A percentile compares a stretch with the other conserved stretches of the same genome.
Conservation (phyloP, 2,797 vertebrate genomes). For the Lithobates pipiens region DNA sequence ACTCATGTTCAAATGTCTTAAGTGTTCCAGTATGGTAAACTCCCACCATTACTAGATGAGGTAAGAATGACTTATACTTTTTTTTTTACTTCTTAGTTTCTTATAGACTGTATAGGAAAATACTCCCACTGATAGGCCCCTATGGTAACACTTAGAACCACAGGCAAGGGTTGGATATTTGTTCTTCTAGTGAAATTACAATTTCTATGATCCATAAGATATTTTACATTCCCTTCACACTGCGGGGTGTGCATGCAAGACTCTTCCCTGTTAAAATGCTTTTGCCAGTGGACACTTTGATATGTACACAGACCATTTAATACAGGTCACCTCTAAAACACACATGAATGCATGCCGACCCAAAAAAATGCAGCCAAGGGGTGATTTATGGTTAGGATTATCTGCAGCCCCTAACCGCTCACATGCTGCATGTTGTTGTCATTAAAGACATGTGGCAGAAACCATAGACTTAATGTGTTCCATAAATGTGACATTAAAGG, state of each 20-base stretch:
- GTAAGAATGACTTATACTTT: slow-evolving; percentile 35
- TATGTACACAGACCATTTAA: neutral
- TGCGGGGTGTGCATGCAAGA: neutral
- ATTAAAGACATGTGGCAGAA: slow-evolving; percentile 44
- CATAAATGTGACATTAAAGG: slow-evolving; percentile 8
- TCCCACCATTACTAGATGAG: slow-evolving; percentile 53
- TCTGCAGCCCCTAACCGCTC: neutral
- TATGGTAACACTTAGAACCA: slow-evolving; percentile 10
- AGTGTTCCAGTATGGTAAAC: slow-evolving; percentile 57
- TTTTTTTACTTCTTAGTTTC: neutral
- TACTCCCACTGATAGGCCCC: slow-evolving; percentile 49
- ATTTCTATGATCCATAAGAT: neutral
- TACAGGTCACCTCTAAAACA: neutral
- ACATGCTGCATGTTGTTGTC: slow-evolving; percentile 11
- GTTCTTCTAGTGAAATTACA: neutral
- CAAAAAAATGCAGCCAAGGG: neutral
- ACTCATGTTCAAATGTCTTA: slow-evolving; percentile 51
- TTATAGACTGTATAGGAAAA: slow-evolving; percentile 38
- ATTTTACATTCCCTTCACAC: neutral
- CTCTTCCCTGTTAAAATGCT: neutral
- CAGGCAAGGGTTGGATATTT: slow-evolving; percentile 16
- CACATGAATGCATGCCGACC: neutral
- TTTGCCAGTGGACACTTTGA: neutral
- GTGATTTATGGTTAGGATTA: slow-evolving; percentile 25
- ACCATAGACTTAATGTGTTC: slow-evolving; percentile 28